Percentiles rank a stretch among this genome's conserved stretches.
Conservation (phyloP, 2,797 vertebrate species). For the Rhincodon typus region DNA sequence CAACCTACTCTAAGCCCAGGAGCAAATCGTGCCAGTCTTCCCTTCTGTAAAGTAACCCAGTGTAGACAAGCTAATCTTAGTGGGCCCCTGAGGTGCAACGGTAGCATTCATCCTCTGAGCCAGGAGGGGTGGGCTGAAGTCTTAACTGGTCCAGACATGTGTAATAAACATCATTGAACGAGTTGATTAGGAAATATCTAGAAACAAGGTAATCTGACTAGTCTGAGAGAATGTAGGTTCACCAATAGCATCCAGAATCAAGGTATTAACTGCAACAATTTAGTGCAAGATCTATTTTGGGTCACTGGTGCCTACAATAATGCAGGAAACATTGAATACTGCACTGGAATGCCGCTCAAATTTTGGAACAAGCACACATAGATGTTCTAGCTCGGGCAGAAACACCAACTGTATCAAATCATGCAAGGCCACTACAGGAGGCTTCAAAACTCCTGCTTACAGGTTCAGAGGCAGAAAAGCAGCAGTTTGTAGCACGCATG, state of each 20-base stretch:
- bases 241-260: not conserved
- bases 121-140: too few species aligned
- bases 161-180: too few species aligned
- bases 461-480: not conserved
- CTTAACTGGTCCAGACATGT: too few species aligned
- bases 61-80: not conserved
- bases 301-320: not conserved
- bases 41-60: not conserved
- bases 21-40: not conserved
- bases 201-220: not conserved
- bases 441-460: not conserved
- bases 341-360: not conserved
- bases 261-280: not conserved
- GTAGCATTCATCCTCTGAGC: too few species aligned
- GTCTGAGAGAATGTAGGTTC: not conserved
- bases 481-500: not conserved
- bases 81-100: too few species aligned
- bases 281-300: not conserved
- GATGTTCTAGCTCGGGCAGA: not conserved
- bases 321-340: not conserved
- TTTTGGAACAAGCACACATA: not conserved
- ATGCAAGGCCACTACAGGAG: not conserved
- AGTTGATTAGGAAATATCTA: too few species aligned
- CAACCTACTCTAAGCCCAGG: not conserved
- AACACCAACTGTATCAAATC: not conserved